phyloP scores from a whole-genome alignment of 1,140 invertebrate genomes.

The Scaptomyza hsui region DNA sequence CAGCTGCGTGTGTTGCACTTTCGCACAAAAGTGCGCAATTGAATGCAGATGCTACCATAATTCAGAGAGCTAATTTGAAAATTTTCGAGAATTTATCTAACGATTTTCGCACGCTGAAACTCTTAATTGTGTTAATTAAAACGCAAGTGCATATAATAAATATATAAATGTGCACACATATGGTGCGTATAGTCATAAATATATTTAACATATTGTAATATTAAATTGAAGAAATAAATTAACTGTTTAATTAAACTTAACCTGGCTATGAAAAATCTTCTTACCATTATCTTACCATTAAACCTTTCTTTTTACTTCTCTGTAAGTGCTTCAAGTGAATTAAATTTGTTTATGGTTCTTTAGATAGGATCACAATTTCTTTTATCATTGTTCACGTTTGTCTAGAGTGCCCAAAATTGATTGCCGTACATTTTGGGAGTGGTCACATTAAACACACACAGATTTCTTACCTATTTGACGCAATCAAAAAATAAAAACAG shows the following conservation, averaged over 20 bases:
- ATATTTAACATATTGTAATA: slow-evolving; percentile 3
- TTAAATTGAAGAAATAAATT: neutral
- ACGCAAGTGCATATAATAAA: neutral
- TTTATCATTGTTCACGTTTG: slow-evolving; percentile 22
- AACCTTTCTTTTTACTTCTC: slow-evolving; percentile 1
- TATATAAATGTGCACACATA: neutral
- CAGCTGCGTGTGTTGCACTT: slow-evolving; percentile 52
- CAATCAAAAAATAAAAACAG: slow-evolving; percentile 49
- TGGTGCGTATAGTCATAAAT: neutral
- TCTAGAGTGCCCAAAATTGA: slow-evolving; percentile 35
- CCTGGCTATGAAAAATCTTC: neutral
- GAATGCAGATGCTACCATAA: slow-evolving; percentile 76
- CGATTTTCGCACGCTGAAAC: slow-evolving; percentile 34
- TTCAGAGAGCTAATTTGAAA: slow-evolving; percentile 75
- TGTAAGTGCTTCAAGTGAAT: slow-evolving; percentile 29
- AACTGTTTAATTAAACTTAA: too few species aligned
- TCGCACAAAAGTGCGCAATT: slow-evolving; percentile 56
- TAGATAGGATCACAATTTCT: slow-evolving; percentile 35
- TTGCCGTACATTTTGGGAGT: slow-evolving; percentile 43
- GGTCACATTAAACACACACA: slow-evolving; percentile 56
- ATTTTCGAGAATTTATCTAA: slow-evolving; percentile 72
- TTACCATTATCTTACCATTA: neutral
- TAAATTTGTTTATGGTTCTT: slow-evolving; percentile 40
- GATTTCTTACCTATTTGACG: slow-evolving; percentile 27
- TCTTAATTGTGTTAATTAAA: slow-evolving; percentile 30